A percentile compares a stretch with the other conserved stretches of the same genome.
phyloP scores from a whole-genome alignment of 2,888 invertebrate species.

The Nephrotoma flavescens region DNA sequence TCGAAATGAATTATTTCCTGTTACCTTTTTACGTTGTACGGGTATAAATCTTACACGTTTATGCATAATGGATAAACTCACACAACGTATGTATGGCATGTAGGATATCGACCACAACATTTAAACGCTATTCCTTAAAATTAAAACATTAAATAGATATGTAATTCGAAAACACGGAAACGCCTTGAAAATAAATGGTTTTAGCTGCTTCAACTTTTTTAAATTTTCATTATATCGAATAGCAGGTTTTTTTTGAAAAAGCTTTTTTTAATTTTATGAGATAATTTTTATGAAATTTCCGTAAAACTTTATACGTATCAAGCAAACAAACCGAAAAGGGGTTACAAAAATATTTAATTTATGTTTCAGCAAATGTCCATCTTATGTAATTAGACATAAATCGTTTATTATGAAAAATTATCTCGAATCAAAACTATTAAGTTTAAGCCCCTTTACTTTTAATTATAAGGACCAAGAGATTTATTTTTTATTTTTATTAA shows the following conservation, averaged over 20 bases:
- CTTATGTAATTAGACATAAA: background rate
- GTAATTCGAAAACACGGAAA: background rate
- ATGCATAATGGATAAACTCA: background rate
- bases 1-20: background rate
- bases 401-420: background rate
- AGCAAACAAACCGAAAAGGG: background rate
- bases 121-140: background rate
- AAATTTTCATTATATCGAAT: background rate
- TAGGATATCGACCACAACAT: background rate
- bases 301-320: too few relatives aligned
- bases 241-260: background rate
- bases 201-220: background rate
- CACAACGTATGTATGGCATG: background rate
- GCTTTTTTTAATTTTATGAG: background rate
- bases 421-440: background rate
- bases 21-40: background rate
- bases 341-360: background rate
- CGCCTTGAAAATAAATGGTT: background rate
- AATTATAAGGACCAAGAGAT: background rate
- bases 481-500: too few relatives aligned
- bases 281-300: background rate
- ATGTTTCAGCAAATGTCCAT: background rate
- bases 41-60: background rate
- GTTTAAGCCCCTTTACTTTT: background rate
- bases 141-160: background rate